Percentiles rank a stretch among this genome's conserved stretches.
Conservation (phyloP, 1,140 invertebrate species). For the Drosophila miranda region DNA sequence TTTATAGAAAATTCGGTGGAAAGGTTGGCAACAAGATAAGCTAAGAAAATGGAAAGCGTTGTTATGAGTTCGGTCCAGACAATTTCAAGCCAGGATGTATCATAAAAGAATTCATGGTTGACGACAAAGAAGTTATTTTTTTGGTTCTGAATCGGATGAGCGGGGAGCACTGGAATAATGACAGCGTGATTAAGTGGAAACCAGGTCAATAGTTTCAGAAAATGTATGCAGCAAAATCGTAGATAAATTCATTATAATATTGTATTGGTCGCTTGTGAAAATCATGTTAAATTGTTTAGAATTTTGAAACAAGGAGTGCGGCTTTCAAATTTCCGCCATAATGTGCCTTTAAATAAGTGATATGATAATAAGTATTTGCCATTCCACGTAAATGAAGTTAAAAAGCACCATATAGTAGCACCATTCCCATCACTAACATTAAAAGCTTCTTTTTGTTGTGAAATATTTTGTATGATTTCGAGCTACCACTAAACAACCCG, state of each 20-base stretch:
- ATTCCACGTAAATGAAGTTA: conserved; percentile 4
- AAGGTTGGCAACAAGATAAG: conserved; percentile 6
- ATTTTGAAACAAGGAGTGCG: no score
- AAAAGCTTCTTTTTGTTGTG: conserved; percentile 11
- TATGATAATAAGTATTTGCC: no score
- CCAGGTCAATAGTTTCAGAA: conserved; percentile 12
- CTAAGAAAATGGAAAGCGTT: conserved; percentile 19
- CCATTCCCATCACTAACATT: background rate
- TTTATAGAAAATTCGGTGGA: background rate
- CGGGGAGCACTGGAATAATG: conserved; percentile 21
- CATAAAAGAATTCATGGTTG: background rate
- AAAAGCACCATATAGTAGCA: background rate
- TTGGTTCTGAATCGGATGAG: no score
- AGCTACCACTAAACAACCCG: background rate
- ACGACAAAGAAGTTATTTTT: background rate
- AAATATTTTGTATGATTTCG: conserved; percentile 19
- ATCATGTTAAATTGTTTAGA: no score
- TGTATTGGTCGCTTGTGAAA: no score
- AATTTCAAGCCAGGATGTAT: background rate
- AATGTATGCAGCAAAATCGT: no score
- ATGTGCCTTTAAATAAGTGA: background rate
- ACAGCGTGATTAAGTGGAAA: conserved; percentile 9
- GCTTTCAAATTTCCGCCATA: background rate
- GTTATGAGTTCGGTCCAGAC: conserved; percentile 15
- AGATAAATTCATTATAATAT: no score